Conservation (phyloP, 2,113 vertebrate genomes). For the Cromileptes altivelis region DNA sequence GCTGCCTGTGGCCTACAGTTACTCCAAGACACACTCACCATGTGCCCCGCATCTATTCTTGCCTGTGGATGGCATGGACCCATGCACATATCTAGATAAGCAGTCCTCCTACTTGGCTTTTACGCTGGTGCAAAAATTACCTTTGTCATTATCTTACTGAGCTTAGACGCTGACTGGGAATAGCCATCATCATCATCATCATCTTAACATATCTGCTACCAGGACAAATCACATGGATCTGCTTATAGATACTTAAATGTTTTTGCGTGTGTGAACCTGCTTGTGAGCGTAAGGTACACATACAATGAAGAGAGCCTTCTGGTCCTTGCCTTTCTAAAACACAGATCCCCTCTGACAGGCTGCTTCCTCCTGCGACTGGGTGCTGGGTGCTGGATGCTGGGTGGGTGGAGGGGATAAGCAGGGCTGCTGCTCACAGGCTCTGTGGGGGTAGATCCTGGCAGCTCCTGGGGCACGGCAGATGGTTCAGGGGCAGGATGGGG, state of each 20-base stretch:
- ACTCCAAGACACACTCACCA: conserved; percentile 71
- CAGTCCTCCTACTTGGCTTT: conserved; percentile 63
- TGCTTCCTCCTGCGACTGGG: conserved; percentile 56
- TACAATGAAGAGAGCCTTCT: neutral
- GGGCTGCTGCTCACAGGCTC: conserved; percentile 47
- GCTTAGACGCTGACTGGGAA: conserved; percentile 11
- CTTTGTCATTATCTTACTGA: conserved; percentile 28
- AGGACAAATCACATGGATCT: neutral
- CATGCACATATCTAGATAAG: conserved; percentile 69
- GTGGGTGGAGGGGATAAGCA: conserved; percentile 41
- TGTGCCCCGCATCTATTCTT: conserved; percentile 72
- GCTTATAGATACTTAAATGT: neutral
- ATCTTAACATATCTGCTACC: conserved; percentile 15
- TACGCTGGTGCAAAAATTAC: conserved; percentile 41
- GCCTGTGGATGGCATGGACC: conserved; percentile 68
- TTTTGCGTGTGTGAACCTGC: neutral
- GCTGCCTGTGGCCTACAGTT: conserved; percentile 75
- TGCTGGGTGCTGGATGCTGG: conserved; percentile 49
- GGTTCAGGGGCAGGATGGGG: conserved; percentile 71
- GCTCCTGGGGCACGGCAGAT: conserved; percentile 82
- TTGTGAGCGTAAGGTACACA: neutral
- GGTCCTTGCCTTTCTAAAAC: conserved; percentile 26
- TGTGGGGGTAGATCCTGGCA: conserved; percentile 72
- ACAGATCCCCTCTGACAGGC: conserved; percentile 56
- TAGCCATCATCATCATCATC: conserved; percentile 6